Evolutionary conservation across 2,797 vertebrate species (phyloP).

Genomic region (Pitangus sulphuratus): DNA sequence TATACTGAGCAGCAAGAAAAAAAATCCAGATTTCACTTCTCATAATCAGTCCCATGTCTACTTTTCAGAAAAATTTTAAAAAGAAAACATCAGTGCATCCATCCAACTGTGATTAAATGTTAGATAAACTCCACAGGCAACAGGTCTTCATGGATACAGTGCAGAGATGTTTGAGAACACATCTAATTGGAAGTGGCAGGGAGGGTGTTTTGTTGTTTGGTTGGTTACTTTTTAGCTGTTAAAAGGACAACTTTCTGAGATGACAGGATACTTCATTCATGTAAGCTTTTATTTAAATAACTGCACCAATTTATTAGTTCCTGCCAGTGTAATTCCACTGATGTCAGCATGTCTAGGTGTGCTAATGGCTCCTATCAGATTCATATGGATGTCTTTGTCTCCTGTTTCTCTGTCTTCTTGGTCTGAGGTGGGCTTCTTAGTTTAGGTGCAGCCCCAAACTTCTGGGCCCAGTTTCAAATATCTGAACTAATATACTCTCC

Average conservation of each 20-base stretch:
- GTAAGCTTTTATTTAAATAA: not conserved
- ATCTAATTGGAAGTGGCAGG: not conserved
- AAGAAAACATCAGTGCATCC: not conserved
- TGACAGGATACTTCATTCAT: not conserved
- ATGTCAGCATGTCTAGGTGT: not conserved
- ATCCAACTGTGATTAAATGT: not conserved
- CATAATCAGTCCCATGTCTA: not conserved
- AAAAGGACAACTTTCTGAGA: not conserved
- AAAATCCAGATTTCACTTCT: not conserved
- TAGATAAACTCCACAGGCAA: not conserved
- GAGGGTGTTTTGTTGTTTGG: fast-evolving
- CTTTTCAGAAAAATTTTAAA: not conserved
- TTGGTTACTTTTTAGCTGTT: not conserved
- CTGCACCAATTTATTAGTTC: not conserved
- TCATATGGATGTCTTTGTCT: not conserved
- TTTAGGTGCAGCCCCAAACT: not conserved
- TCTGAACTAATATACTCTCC: not conserved
- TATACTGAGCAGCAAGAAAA: not conserved
- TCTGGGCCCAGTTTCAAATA: not conserved
- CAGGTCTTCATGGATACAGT: not conserved
- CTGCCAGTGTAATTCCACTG: not conserved
- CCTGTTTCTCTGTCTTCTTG: not conserved
- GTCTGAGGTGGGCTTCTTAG: not conserved
- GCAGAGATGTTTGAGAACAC: not conserved
- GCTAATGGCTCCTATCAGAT: not conserved